phyloP scores from a whole-genome alignment of 2,113 vertebrate species.

The Nycticryphes semicollaris region DNA sequence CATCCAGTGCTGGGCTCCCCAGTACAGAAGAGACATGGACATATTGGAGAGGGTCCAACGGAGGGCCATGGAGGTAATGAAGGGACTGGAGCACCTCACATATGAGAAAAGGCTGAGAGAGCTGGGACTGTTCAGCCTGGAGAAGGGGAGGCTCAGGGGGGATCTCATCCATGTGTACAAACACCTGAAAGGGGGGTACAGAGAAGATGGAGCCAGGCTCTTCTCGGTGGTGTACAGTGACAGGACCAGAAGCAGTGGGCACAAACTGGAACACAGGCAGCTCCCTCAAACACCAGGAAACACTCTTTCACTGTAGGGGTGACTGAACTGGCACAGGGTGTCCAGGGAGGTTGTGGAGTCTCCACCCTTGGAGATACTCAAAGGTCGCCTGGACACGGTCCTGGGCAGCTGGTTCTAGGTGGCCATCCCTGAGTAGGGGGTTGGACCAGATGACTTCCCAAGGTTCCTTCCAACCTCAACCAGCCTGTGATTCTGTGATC shows the following conservation, averaged over 20 bases:
- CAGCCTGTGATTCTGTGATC: background rate
- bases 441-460: background rate
- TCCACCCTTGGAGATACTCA: background rate
- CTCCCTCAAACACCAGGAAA: background rate
- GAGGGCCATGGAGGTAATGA: background rate
- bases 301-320: background rate
- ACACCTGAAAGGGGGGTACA: background rate
- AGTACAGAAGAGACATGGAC: too few relatives aligned
- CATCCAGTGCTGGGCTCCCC: background rate
- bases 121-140: background rate
- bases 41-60: background rate
- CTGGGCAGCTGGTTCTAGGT: background rate
- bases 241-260: background rate
- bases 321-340: background rate
- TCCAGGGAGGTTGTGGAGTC: background rate
- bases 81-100: background rate
- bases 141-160: background rate
- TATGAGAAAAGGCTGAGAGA: background rate
- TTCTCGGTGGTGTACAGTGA: background rate
- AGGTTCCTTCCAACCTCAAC: background rate
- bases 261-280: background rate
- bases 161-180: background rate
- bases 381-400: background rate
- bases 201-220: background rate
- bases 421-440: background rate